These are phyloP conservation scores for Schizaphis graminum DNA, from an alignment of 2,888 invertebrate genomes.

Conservation along the genomic window DNA sequence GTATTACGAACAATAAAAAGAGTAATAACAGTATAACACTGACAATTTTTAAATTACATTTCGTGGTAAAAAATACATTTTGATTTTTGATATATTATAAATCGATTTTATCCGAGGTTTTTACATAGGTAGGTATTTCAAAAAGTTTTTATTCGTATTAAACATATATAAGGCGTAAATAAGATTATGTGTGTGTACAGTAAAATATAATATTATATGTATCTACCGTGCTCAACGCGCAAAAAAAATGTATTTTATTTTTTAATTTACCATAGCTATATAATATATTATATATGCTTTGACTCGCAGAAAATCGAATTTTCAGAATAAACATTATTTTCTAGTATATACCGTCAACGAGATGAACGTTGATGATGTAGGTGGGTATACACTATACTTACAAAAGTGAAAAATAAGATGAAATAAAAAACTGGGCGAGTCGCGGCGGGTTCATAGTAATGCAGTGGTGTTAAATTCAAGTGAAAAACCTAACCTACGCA, in stretches of 20 bases:
- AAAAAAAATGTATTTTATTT: not conserved
- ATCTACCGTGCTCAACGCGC: too few species aligned
- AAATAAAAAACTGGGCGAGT: not conserved
- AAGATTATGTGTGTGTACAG: not conserved
- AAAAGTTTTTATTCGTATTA: not conserved
- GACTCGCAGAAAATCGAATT: constrained; percentile 2
- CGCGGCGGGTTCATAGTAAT: not conserved
- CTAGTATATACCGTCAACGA: not conserved
- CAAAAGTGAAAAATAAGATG: constrained; percentile 8
- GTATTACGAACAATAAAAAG: not conserved
- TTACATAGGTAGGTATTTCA: not conserved
- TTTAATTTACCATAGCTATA: not conserved
- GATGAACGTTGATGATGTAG: not conserved
- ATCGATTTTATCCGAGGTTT: not conserved
- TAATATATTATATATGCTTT: not conserved
- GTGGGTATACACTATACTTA: not conserved
- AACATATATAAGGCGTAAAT: not conserved
- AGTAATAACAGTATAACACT: not conserved
- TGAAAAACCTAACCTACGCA: not conserved
- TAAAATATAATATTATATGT: not conserved
- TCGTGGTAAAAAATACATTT: not conserved
- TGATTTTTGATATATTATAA: not conserved
- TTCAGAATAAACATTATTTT: constrained; percentile 14
- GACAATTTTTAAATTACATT: not conserved
- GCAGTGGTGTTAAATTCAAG: not conserved